phyloP scores from a whole-genome alignment of 2,797 vertebrate species.

The Heliangelus exortis region DNA sequence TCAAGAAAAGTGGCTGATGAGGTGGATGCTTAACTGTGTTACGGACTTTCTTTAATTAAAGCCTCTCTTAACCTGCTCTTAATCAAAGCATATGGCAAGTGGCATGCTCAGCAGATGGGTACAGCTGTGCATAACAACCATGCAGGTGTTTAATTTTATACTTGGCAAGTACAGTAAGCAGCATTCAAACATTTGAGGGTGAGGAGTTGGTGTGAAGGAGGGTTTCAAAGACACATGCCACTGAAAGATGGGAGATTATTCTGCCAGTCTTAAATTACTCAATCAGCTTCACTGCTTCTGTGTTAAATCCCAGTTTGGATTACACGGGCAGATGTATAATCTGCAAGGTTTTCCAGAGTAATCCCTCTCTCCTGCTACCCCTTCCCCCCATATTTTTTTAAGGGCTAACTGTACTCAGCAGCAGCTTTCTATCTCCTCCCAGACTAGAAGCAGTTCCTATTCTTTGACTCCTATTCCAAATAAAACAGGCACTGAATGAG shows the following conservation, averaged over 20 bases:
- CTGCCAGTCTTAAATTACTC: conserved; percentile 10
- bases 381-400: neutral
- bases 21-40: conserved; percentile 26
- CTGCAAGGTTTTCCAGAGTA: neutral
- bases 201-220: neutral
- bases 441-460: neutral
- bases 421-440: neutral
- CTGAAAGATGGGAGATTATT: neutral
- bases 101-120: conserved; percentile 55
- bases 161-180: conserved; percentile 10
- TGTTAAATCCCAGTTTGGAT: conserved; percentile 31
- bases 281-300: conserved; percentile 5
- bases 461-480: neutral
- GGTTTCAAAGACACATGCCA: neutral
- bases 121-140: conserved; percentile 62
- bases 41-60: conserved; percentile 60
- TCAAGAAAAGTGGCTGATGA: conserved; percentile 38
- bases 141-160: conserved; percentile 60
- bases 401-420: neutral
- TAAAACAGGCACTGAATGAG: neutral
- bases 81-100: conserved; percentile 60
- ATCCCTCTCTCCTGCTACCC: neutral
- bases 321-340: conserved; percentile 31
- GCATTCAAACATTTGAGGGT: neutral
- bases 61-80: conserved; percentile 60